A percentile compares a stretch with the other conserved stretches of the same genome.
Evolutionary conservation across 2,797 vertebrate species (phyloP).

Genomic region (Chelon labrosus): DNA sequence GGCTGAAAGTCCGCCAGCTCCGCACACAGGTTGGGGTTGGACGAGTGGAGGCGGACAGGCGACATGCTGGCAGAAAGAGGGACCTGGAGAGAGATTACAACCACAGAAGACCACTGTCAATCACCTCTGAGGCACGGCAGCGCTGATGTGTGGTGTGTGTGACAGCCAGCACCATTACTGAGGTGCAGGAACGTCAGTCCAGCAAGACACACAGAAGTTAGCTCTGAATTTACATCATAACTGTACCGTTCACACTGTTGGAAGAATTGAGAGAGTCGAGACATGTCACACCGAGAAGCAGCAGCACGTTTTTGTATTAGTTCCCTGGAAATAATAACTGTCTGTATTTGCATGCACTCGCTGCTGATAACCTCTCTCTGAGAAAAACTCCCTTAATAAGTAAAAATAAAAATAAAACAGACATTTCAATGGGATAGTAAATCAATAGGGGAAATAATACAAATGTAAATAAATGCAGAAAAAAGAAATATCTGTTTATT

Average conservation of each 20-base stretch:
- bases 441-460: too few relatives aligned
- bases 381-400: neutral
- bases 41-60: constrained; percentile 94
- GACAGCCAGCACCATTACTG: constrained; percentile 15
- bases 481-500: too few relatives aligned
- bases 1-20: constrained; percentile 93
- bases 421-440: too few relatives aligned
- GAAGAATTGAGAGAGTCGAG: neutral
- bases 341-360: neutral
- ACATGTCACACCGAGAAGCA: neutral
- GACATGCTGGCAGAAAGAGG: constrained; percentile 96
- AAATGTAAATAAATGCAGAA: too few relatives aligned
- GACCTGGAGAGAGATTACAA: constrained; percentile 82
- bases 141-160: constrained; percentile 19
- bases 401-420: too few relatives aligned
- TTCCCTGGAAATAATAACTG: neutral
- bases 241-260: neutral
- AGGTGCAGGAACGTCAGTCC: neutral
- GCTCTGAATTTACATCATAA: neutral
- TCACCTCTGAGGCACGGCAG: constrained; percentile 15
- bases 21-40: constrained; percentile 97
- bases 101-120: constrained; percentile 32
- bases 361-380: neutral
- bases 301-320: neutral
- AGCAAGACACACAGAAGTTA: neutral